Percentiles rank a stretch among this genome's conserved stretches.
These are phyloP conservation scores for Biston betularia DNA, from an alignment of 2,888 invertebrate genomes.

Conservation along the genomic window DNA sequence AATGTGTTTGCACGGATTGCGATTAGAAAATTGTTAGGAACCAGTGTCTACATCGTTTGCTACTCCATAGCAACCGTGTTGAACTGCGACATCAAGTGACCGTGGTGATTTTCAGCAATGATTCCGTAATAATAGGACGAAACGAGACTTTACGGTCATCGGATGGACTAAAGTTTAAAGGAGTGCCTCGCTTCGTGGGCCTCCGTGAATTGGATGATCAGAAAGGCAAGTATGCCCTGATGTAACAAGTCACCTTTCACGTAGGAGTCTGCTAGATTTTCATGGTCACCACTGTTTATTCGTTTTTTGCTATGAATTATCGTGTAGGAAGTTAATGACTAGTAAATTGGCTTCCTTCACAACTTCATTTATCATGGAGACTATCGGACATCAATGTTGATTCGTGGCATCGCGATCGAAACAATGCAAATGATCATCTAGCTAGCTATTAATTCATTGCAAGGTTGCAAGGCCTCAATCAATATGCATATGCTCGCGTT, in stretches of 20 bases:
- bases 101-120: slow-evolving; percentile 70
- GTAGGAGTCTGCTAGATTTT: slow-evolving; percentile 48
- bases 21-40: slow-evolving; percentile 38
- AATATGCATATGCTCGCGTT: slow-evolving; percentile 20
- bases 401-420: slow-evolving; percentile 14
- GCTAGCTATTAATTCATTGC: neutral
- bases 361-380: neutral
- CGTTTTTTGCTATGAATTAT: slow-evolving; percentile 42
- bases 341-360: neutral
- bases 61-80: slow-evolving; percentile 72
- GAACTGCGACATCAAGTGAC: slow-evolving; percentile 76
- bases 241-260: slow-evolving; percentile 61
- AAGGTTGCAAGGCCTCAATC: slow-evolving; percentile 29
- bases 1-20: slow-evolving; percentile 55
- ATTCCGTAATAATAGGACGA: slow-evolving; percentile 69
- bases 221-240: slow-evolving; percentile 82
- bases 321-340: slow-evolving; percentile 10
- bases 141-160: slow-evolving; percentile 55
- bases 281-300: slow-evolving; percentile 69
- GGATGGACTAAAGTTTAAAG: slow-evolving; percentile 65
- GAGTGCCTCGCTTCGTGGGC: slow-evolving; percentile 73
- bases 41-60: slow-evolving; percentile 65
- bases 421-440: slow-evolving; percentile 5
- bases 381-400: slow-evolving; percentile 6
- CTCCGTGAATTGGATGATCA: slow-evolving; percentile 83